Evolutionary conservation across 2,888 invertebrate species (phyloP).

Genomic region (Drosophila dives): DNA sequence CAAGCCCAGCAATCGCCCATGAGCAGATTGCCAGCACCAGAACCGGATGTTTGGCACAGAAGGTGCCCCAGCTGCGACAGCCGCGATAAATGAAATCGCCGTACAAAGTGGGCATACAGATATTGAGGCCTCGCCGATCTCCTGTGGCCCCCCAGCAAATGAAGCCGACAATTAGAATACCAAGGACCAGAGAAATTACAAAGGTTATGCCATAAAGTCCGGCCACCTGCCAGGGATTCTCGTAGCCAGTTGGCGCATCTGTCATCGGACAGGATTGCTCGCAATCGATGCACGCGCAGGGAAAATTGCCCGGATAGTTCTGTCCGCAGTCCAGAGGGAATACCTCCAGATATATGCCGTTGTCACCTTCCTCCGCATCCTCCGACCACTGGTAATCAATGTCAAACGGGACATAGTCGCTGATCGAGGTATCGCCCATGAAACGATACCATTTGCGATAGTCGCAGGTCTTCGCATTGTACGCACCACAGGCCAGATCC

Average conservation of each 20-base stretch:
- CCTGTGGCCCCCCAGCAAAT: slow-evolving; percentile 60
- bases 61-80: slow-evolving; percentile 85
- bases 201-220: slow-evolving; percentile 88
- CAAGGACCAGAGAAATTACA: slow-evolving; percentile 87
- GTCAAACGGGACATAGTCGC: slow-evolving; percentile 87
- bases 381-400: slow-evolving; percentile 87
- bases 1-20: slow-evolving; percentile 87
- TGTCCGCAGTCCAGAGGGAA: slow-evolving; percentile 87
- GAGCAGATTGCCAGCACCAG: slow-evolving; percentile 88
- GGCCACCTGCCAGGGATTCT: slow-evolving; percentile 86
- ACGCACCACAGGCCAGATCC: slow-evolving; percentile 91
- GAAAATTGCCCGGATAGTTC: slow-evolving; percentile 86
- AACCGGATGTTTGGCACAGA: slow-evolving; percentile 89
- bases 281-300: slow-evolving; percentile 93
- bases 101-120: slow-evolving; percentile 71
- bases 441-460: slow-evolving; percentile 88
- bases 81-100: slow-evolving; percentile 83
- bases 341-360: slow-evolving; percentile 53
- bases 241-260: slow-evolving; percentile 84
- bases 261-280: slow-evolving; percentile 87
- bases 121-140: slow-evolving; percentile 15
- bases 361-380: slow-evolving; percentile 67
- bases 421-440: slow-evolving; percentile 87
- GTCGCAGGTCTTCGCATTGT: slow-evolving; percentile 88
- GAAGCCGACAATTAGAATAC: slow-evolving; percentile 82